These are phyloP conservation scores for Gnathonemus echidnorhynchus DNA, from an alignment of 2,113 vertebrate species.

Conservation along the genomic window DNA sequence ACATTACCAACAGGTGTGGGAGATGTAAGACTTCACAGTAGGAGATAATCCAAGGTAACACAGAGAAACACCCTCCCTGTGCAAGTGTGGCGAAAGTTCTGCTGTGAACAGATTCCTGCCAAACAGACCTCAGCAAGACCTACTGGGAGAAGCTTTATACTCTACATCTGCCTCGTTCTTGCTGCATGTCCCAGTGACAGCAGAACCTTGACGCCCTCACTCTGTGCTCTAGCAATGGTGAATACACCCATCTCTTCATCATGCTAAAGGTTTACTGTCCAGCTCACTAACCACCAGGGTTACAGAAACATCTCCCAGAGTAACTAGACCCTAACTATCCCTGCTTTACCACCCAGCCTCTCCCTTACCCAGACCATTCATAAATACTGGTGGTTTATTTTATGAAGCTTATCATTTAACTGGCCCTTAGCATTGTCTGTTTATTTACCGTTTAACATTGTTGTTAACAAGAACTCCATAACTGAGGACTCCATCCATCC, in stretches of 20 bases:
- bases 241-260: neutral
- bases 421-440: neutral
- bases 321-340: neutral
- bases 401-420: neutral
- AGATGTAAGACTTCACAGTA: neutral
- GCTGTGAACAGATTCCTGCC: neutral
- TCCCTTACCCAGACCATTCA: neutral
- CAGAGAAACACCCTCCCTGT: neutral
- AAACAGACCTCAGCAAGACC: neutral
- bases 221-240: neutral
- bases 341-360: neutral
- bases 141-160: neutral
- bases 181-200: neutral
- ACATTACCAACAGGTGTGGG: neutral
- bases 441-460: neutral
- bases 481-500: neutral
- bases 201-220: neutral
- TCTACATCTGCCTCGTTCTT: neutral
- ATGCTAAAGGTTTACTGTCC: neutral
- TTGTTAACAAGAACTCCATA: neutral
- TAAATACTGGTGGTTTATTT: neutral
- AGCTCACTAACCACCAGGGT: neutral
- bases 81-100: neutral
- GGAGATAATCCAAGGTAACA: neutral
- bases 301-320: neutral